phyloP scores from a whole-genome alignment of 2,797 vertebrate genomes.

The Benthosema pterotum region DNA sequence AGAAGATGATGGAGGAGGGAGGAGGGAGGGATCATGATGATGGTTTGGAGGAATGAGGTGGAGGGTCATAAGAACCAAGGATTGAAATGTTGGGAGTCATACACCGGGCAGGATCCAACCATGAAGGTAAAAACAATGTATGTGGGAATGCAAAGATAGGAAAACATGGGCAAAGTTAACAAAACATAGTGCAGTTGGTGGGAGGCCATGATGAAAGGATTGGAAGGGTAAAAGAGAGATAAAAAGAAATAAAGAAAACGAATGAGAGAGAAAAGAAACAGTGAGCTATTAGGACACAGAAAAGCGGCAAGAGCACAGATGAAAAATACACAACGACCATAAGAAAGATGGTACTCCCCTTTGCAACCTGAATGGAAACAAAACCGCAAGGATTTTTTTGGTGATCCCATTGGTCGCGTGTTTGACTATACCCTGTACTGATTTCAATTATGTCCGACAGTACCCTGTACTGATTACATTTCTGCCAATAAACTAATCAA shows the following conservation, averaged over 20 bases:
- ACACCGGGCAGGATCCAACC: slow-evolving; percentile 12
- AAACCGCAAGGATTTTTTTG: no score
- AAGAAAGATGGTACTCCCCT: slow-evolving; percentile 8
- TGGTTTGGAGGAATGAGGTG: slow-evolving; percentile 18
- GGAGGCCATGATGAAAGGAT: slow-evolving; percentile 54
- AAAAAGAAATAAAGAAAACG: slow-evolving; percentile 43
- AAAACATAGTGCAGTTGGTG: slow-evolving; percentile 46
- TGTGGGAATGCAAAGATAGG: slow-evolving; percentile 22
- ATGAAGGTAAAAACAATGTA: slow-evolving; percentile 21
- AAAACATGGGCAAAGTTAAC: slow-evolving; percentile 28
- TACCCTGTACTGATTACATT: no score
- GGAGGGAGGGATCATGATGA: not conserved
- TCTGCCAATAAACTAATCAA: no score
- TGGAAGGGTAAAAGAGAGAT: slow-evolving; percentile 49
- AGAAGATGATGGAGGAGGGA: slow-evolving; percentile 1
- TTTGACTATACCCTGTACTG: no score
- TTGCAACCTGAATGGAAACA: no score
- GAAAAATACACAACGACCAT: slow-evolving; percentile 30
- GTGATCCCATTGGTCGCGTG: no score
- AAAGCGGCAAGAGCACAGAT: slow-evolving; percentile 32
- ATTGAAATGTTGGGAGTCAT: slow-evolving; percentile 38
- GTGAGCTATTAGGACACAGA: slow-evolving; percentile 43
- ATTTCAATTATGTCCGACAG: no score
- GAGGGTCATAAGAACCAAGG: slow-evolving; percentile 23
- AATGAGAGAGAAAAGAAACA: slow-evolving; percentile 45